phyloP scores from a whole-genome alignment of 2,888 invertebrate species.

The Nomada ferruginata region DNA sequence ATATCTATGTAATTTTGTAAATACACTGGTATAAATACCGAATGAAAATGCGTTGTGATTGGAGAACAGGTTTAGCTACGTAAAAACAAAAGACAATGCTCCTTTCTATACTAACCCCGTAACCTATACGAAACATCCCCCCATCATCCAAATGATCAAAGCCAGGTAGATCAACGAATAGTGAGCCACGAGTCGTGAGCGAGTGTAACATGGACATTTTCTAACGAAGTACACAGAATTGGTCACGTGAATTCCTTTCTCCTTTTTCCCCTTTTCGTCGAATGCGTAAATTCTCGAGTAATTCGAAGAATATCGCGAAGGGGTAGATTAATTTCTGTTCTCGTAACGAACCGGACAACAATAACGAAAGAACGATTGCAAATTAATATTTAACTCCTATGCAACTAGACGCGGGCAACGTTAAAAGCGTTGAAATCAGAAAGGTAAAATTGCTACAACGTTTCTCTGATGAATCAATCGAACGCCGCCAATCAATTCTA shows the following conservation, averaged over 20 bases:
- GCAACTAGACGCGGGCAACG: background rate
- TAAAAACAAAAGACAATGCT: constrained; percentile 13
- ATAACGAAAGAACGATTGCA: background rate
- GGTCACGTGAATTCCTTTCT: constrained; percentile 9
- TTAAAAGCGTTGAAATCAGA: too few species aligned
- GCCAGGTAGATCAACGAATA: constrained; percentile 59
- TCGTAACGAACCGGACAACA: background rate
- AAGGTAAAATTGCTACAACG: too few species aligned
- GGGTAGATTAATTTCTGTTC: background rate
- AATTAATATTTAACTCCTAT: background rate
- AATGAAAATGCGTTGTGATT: constrained; percentile 40
- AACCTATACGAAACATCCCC: constrained; percentile 1
- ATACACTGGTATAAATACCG: constrained; percentile 60
- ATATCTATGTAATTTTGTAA: constrained; percentile 70
- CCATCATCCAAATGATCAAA: constrained; percentile 25
- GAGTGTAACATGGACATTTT: constrained; percentile 41
- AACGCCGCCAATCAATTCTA: background rate
- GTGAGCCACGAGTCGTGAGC: constrained; percentile 24
- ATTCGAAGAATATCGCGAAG: constrained; percentile 17
- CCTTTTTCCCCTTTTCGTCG: constrained; percentile 22
- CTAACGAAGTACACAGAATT: constrained; percentile 14
- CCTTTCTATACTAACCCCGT: constrained; percentile 44
- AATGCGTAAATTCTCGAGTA: constrained; percentile 13
- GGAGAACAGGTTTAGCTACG: constrained; percentile 22
- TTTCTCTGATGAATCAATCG: background rate